Conservation (phyloP, 64 coral and sea anemone genomes). For the Montipora efflorescens region DNA sequence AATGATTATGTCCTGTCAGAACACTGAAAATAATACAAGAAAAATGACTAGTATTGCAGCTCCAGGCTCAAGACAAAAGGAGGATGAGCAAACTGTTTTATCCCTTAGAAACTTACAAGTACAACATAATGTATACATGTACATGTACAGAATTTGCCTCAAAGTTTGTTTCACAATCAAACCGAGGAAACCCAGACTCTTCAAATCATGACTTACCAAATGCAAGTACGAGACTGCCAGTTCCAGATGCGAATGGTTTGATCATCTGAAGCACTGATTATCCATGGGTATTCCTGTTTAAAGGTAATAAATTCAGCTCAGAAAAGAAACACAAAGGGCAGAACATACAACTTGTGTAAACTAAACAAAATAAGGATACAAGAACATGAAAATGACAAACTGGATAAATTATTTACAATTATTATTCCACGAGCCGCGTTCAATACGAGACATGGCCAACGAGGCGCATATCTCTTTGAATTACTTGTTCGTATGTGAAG, state of each 20-base stretch:
- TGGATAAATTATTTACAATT: too few relatives aligned
- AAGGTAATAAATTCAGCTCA: background rate
- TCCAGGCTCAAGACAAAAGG: background rate
- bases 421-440: too few relatives aligned
- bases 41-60: too few relatives aligned
- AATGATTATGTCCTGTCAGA: slow-evolving; percentile 97
- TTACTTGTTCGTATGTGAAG: too few relatives aligned
- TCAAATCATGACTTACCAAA: slow-evolving; percentile 64
- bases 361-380: background rate
- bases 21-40: slow-evolving; percentile 70
- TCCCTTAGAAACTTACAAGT: background rate
- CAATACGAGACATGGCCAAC: background rate
- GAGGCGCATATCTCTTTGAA: too few relatives aligned
- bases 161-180: too few relatives aligned
- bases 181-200: too few relatives aligned
- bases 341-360: background rate
- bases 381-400: background rate
- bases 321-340: background rate
- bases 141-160: too few relatives aligned
- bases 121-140: too few relatives aligned
- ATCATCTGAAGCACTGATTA: slow-evolving; percentile 98
- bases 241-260: slow-evolving; percentile 99
- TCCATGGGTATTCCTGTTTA: slow-evolving; percentile 99
- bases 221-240: slow-evolving; percentile 98
- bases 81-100: background rate